Conservation (phyloP, 2,888 invertebrate genomes). For the Eristalis intricaria region DNA sequence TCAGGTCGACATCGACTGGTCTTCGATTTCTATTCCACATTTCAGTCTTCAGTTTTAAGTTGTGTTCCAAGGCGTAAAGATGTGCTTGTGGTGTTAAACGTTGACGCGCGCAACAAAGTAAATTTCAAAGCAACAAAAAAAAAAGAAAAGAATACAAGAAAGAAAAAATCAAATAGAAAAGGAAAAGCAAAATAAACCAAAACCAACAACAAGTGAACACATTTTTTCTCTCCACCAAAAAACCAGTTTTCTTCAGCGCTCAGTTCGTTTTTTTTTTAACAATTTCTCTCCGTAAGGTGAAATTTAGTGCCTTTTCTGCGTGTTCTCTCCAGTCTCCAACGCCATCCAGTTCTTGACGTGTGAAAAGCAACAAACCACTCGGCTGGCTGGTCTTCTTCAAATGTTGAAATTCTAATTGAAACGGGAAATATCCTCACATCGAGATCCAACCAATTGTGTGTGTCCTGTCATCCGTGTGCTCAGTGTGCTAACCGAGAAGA, state of each 20-base stretch:
- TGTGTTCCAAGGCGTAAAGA: conserved; percentile 72
- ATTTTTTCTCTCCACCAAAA: conserved; percentile 50
- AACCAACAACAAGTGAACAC: conserved; percentile 52
- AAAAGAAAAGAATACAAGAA: conserved; percentile 22
- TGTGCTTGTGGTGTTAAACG: conserved; percentile 62
- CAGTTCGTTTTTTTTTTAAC: conserved; percentile 28
- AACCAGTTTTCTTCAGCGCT: conserved; percentile 64
- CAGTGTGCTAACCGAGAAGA: neutral
- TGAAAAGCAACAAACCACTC: conserved; percentile 44
- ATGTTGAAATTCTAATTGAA: conserved; percentile 50
- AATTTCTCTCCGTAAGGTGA: conserved; percentile 69
- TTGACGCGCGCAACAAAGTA: conserved; percentile 59
- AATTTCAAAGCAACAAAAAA: conserved; percentile 32
- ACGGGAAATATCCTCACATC: conserved; percentile 39
- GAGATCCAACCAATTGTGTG: neutral
- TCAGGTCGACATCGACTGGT: conserved; percentile 40
- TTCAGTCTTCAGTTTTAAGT: conserved; percentile 73
- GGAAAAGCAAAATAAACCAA: conserved; percentile 20
- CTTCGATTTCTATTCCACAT: conserved; percentile 56
- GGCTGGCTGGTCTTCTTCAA: conserved; percentile 22
- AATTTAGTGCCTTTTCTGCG: conserved; percentile 63
- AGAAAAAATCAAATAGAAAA: conserved; percentile 1
- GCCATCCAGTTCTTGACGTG: conserved; percentile 31
- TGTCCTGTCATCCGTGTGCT: neutral
- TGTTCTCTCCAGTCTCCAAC: conserved; percentile 22